These are phyloP conservation scores for Xestia xanthographa DNA, from an alignment of 2,888 invertebrate species.

Conservation along the genomic window DNA sequence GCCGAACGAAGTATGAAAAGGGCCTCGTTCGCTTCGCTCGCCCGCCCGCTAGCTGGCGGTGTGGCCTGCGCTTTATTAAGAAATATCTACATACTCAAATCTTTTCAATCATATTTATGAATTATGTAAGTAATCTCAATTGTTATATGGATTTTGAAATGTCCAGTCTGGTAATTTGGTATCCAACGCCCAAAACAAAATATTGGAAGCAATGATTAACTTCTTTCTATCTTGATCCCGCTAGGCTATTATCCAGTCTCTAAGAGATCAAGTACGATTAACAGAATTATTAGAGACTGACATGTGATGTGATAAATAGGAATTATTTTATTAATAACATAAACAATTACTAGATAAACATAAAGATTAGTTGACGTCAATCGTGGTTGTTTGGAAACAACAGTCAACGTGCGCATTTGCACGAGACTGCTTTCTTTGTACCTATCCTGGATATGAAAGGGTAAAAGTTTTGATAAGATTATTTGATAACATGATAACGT, in stretches of 20 bases:
- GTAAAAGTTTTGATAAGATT: constrained; percentile 39
- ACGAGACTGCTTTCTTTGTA: constrained; percentile 24
- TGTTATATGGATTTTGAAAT: constrained; percentile 1
- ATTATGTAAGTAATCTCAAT: constrained; percentile 4
- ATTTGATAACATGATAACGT: constrained; percentile 26
- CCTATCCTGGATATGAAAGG: neutral
- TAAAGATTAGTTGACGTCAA: constrained; percentile 61
- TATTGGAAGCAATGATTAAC: neutral
- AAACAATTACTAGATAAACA: constrained; percentile 56
- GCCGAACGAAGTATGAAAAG: no score
- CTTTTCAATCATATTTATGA: neutral
- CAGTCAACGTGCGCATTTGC: constrained; percentile 20
- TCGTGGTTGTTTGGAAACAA: constrained; percentile 27
- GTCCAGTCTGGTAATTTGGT: neutral
- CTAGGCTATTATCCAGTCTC: constrained; percentile 23
- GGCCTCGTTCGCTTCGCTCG: no score
- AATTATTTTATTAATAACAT: constrained; percentile 51
- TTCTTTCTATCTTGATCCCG: constrained; percentile 7
- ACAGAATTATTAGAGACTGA: constrained; percentile 29
- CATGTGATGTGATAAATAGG: constrained; percentile 38
- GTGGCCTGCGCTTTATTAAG: no score
- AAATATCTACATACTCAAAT: neutral
- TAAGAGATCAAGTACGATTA: constrained; percentile 43
- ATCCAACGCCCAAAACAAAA: neutral
- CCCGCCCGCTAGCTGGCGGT: no score